Conservation (phyloP, 2,888 invertebrate genomes). For the Eupsilia transversa region DNA sequence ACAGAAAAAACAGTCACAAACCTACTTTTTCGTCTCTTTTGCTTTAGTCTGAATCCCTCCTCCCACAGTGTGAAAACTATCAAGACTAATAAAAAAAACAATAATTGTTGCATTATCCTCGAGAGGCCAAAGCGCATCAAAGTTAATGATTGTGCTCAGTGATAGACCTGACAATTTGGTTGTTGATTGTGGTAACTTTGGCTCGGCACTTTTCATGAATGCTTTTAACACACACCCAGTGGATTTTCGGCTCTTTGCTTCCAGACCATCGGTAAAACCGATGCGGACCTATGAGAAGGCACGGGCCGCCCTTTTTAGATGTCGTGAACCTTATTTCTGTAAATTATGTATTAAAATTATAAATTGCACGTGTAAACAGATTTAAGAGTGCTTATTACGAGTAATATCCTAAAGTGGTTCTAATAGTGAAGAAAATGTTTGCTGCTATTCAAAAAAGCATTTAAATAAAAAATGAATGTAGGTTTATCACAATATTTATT, state of each 20-base stretch:
- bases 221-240: slow-evolving; percentile 65
- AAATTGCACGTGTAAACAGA: background rate
- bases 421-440: background rate
- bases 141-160: slow-evolving; percentile 24
- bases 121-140: slow-evolving; percentile 11
- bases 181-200: slow-evolving; percentile 21
- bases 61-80: background rate
- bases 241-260: slow-evolving; percentile 51
- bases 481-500: slow-evolving; percentile 3
- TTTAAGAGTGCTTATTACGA: too few species aligned
- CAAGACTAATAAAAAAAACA: background rate
- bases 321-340: slow-evolving; percentile 23
- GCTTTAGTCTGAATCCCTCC: background rate
- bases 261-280: slow-evolving; percentile 66
- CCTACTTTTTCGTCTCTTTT: background rate
- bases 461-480: background rate
- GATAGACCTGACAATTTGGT: slow-evolving; percentile 13
- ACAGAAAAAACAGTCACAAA: background rate
- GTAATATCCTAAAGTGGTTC: background rate
- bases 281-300: slow-evolving; percentile 64
- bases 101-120: background rate
- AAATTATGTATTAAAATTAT: background rate
- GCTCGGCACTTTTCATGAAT: slow-evolving; percentile 25
- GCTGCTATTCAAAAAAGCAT: background rate
- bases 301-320: slow-evolving; percentile 12